Percentiles rank a stretch among this genome's conserved stretches.
phyloP scores from a whole-genome alignment of 2,113 vertebrate genomes.

The Alexandromys fortis region DNA sequence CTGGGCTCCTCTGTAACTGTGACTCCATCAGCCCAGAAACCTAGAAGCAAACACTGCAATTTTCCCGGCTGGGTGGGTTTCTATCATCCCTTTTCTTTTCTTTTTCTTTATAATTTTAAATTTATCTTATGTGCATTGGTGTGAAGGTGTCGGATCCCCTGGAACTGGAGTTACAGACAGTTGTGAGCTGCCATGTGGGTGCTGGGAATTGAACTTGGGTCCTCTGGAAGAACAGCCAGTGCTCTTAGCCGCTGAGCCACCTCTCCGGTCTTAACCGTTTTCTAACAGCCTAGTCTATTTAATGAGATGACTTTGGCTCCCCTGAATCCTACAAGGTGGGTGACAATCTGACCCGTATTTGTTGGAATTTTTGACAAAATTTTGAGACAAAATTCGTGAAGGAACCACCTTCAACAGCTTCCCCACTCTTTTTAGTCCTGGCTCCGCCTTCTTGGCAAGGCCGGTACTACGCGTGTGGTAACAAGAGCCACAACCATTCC shows the following conservation, averaged over 20 bases:
- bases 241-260: no score
- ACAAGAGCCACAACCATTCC: slow-evolving; percentile 11
- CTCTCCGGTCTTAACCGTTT: not conserved
- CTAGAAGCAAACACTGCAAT: not conserved
- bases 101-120: no score
- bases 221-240: no score
- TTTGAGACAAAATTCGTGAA: slow-evolving; percentile 27
- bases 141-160: no score
- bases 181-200: no score
- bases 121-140: no score
- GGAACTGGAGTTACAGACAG: no score
- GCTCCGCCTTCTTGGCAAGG: not conserved
- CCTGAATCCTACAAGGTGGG: not conserved
- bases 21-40: not conserved
- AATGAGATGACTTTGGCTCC: not conserved
- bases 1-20: not conserved
- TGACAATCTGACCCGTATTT: not conserved
- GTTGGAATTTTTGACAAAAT: slow-evolving; percentile 37
- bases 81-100: not conserved
- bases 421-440: not conserved
- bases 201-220: no score
- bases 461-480: not conserved
- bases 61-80: not conserved
- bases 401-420: not conserved
- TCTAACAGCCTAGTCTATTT: not conserved